Base-by-base conservation (phyloP, 2,113 vertebrate genomes). In the Thunnus maccoyii region DNA sequence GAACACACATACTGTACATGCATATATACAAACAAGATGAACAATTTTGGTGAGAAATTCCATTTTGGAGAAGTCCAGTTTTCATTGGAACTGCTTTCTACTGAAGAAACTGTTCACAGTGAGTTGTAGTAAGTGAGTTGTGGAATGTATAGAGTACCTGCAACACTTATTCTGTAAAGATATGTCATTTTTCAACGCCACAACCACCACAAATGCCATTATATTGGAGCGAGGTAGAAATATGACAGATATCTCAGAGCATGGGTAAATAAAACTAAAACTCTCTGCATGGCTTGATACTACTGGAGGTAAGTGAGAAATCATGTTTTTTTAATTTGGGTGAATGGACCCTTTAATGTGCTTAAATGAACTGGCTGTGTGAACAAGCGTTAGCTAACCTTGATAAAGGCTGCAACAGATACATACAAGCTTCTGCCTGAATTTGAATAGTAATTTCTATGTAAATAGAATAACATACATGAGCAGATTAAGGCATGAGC, bases 401-500 rank as follows among this genome's bases (percentile, higher is more conserved):
- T 8, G 36, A 41, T 41, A 41, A 41, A 41, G 36, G 36, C 36
- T 9, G 36, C 36, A 41, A 41, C 36, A 41, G 36, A 41, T 41
- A 8, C 36, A 15, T 32, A 5, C 52, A 16, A 22, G 54, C 3
- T 13, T 25, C 36, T 16, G 7, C 41, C 2, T 52, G 8, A n/a
- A 18, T 72, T 32, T 10, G 8, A 36, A 27, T 7, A 16, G n/a
- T 50, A 10, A 48, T 62, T 16, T 55, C n/a, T 16, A n/a, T 16
- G 9, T 22, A 41, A 41, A 16, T 54, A 7, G 8, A n/a, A 22
- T 25, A 32, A 17, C 22, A 36, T 3, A n/a, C 60, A 44, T 2
- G 47, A 72, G 51, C 58, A 80, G 72, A 67, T 60, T 51, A 44
- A 27, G 60, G 58, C 17, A 11, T 3, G 46, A 47, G 57, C 10